These are phyloP conservation scores for Chrysomela aeneicollis DNA, from an alignment of 2,888 invertebrate genomes.

Conservation along the genomic window DNA sequence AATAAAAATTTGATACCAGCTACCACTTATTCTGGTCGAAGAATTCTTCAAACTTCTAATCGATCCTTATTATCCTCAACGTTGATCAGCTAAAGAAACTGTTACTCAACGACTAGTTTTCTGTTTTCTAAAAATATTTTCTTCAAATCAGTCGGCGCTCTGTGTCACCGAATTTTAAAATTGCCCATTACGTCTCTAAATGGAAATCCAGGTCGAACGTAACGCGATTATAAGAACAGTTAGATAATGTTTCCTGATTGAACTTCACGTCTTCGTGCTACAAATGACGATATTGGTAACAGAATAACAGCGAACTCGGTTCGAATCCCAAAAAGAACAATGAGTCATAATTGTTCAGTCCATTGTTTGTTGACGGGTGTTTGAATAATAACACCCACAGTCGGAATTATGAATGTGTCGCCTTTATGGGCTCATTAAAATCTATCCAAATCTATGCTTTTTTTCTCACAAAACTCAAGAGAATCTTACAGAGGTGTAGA, in stretches of 20 bases:
- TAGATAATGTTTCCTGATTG: constrained; percentile 13
- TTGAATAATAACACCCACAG: no score
- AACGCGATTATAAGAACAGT: constrained; percentile 15
- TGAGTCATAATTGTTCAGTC: background rate
- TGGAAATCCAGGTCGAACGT: constrained; percentile 6
- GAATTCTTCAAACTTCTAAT: background rate
- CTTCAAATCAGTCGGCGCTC: background rate
- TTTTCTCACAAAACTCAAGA: no score
- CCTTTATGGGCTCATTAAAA: no score
- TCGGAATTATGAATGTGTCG: no score
- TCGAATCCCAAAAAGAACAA: background rate
- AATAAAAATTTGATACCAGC: background rate
- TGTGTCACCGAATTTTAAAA: constrained; percentile 14
- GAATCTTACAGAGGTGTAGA: no score
- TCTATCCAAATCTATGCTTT: no score
- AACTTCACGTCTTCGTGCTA: background rate
- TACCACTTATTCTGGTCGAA: background rate
- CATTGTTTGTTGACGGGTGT: background rate
- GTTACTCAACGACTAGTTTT: background rate
- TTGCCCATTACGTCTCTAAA: background rate
- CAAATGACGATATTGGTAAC: constrained; percentile 1
- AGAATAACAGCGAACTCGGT: background rate
- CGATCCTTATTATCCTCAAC: background rate
- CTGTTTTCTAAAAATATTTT: background rate
- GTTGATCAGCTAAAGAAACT: background rate